These are phyloP conservation scores for Griposia aprilina DNA, from an alignment of 2,888 invertebrate genomes.

Conservation along the genomic window DNA sequence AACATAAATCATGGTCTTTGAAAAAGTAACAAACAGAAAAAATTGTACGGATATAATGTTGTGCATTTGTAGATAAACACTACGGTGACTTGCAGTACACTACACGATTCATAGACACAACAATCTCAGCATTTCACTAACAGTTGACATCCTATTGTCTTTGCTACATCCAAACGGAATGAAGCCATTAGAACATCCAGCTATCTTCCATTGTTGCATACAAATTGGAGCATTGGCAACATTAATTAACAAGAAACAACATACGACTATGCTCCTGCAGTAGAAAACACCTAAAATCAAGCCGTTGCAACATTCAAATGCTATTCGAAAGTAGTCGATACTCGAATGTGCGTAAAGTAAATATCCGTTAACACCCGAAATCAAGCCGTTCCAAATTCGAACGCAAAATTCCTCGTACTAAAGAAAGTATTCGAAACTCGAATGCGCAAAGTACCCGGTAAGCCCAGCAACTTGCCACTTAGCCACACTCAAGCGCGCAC, in stretches of 20 bases:
- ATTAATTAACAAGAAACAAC: slow-evolving; percentile 8
- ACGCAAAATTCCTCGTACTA: slow-evolving; percentile 55
- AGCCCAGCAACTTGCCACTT: slow-evolving; percentile 79
- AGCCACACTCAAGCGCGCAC: slow-evolving; percentile 71
- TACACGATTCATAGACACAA: not conserved
- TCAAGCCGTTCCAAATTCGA: slow-evolving; percentile 34
- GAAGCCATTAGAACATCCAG: slow-evolving; percentile 32
- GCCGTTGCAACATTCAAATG: slow-evolving; percentile 16
- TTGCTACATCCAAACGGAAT: slow-evolving; percentile 35
- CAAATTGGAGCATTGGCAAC: slow-evolving; percentile 30
- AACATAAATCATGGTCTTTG: not conserved
- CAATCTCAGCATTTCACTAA: slow-evolving; percentile 12
- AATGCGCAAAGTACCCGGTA: slow-evolving; percentile 59
- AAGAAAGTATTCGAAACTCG: slow-evolving; percentile 58
- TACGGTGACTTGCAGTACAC: not conserved
- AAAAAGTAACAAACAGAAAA: not conserved
- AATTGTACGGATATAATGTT: not conserved
- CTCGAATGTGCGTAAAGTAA: slow-evolving; percentile 28
- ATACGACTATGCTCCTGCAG: not conserved
- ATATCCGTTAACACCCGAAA: slow-evolving; percentile 35
- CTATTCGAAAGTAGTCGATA: slow-evolving; percentile 11
- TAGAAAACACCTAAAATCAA: not conserved
- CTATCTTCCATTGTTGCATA: slow-evolving; percentile 35
- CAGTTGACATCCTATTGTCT: slow-evolving; percentile 30
- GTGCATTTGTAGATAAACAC: not conserved